Evolutionary conservation across 1,140 invertebrate species (phyloP).

Genomic region (Meteorus sp.): DNA sequence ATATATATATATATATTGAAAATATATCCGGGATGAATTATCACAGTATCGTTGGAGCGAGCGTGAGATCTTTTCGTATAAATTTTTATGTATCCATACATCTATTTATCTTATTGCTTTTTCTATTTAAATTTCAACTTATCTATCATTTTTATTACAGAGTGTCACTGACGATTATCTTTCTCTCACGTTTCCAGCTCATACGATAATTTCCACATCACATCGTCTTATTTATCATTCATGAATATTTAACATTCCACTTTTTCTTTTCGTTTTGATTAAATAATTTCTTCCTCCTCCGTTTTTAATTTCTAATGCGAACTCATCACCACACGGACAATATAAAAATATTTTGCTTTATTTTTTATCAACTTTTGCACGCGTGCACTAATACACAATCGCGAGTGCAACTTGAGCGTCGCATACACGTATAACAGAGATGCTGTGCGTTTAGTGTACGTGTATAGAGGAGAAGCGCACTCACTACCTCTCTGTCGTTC

Average conservation of each 20-base stretch:
- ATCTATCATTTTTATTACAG: background rate
- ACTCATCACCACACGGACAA: too few relatives aligned
- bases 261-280: too few relatives aligned
- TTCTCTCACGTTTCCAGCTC: conserved; percentile 1
- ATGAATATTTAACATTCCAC: too few relatives aligned
- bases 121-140: background rate
- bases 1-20: background rate
- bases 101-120: background rate
- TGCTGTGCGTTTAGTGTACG: conserved; percentile 2
- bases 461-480: conserved; percentile 3
- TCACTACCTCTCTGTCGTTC: conserved; percentile 2
- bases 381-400: too few relatives aligned
- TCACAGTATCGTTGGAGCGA: conserved; percentile 19
- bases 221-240: too few relatives aligned
- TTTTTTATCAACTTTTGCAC: too few relatives aligned
- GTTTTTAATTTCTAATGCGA: background rate
- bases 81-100: background rate
- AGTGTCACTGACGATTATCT: background rate
- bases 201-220: conserved; percentile 7
- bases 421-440: conserved; percentile 15
- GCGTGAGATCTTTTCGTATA: background rate
- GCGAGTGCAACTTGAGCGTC: conserved; percentile 4
- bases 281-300: too few relatives aligned
- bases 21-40: conserved; percentile 6
- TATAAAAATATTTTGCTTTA: too few relatives aligned